Evolutionary conservation across 1,140 invertebrate genomes (phyloP), one percentile per base, ranked within the genome.

Genomic region (Pogonomyrmex californicus): DNA sequence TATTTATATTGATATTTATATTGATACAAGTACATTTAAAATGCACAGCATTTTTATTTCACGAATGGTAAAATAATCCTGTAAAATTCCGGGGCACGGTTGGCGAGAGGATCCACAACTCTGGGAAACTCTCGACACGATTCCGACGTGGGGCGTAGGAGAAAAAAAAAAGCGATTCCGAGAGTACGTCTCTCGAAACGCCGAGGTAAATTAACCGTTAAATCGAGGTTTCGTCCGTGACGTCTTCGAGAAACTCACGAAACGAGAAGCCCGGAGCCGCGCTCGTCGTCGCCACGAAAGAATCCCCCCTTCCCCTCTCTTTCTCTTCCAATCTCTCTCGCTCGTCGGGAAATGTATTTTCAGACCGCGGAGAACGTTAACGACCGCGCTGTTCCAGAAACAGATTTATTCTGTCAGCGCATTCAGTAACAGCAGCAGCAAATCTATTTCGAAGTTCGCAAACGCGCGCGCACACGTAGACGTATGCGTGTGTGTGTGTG

Each of bases 151-250:
- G 62, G 66, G 79, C 9, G 56, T 58, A 71, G 41, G 12, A 60
- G 65, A 47, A 47, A 30, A 75, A 75, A 81, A 81, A 83, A 60
- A 41, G 41, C 54, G 66, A 73, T 47, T 83, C 33, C 30, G 30
- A 83, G 79, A 83, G 79, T 83, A 73, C 66, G 47, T 83, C 79
- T 82, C 79, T 81, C 54, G 66, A 78, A 79, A 79, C 60, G 83
- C 38, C n/a, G 51, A 58, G 76, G 58, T 78, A 65, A 86, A 68
- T 81, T 58, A 86, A 86, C 75, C 76, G 62, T 78, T 78, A 79
- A 86, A 86, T 78, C 73, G 85, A 79, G 85, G 63, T 86, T 79
- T 81, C 85, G 76, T 86, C 51, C 83, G 60, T 86, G 83, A 79
- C 76, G 75, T 83, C 76, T 79, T 86, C 83, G 73, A 82, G 85